Base-by-base conservation (phyloP, 2,113 vertebrate genomes). In the Sorex araneus region DNA sequence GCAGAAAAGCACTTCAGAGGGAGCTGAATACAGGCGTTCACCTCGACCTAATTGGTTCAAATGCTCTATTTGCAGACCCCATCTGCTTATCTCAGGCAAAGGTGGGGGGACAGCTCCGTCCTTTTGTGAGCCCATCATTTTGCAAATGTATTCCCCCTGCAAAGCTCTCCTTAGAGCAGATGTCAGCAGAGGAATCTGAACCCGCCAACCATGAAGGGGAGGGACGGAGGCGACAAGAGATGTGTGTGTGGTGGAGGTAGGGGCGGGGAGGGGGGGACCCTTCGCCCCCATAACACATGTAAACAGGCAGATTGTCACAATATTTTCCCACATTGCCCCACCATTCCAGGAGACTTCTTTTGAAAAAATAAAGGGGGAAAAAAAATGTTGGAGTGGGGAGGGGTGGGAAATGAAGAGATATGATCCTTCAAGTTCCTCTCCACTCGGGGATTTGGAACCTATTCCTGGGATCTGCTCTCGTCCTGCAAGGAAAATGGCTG, bases 151-250 rank as follows among this genome's bases (percentile, higher is more conserved):
- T 96, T 95, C 95, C 94, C 95, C 94, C 84, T 34, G 94, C 96
- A 92, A 76, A 32, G 76, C 21, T 57, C 80, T 93, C 94, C 87
- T 96, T 97, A 90, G 93, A 93, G 43, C 93, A 96, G 95, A 95
- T 95, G 96, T 97, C 96, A 95, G 83, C 77, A 2, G 82, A 95
- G 96, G 95, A 93, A 96, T 97, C 93, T 11, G 97, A 97, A 92
- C 94, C 90, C 10, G n/a, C 79, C 57, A 43, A 77, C 87, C 95
- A 83, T 88, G 93, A 71, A 92, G 92, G 94, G 89, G 94, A 93
- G 85, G 95, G 78, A 66, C 96, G 60, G 85, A 78, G 85, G 89
- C 77, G 34, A 64, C 66, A 15, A 36, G 93, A 75, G 34, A 9
- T 18, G 40, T 40, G 40, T 40, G 40, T 40, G 40, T 40, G 40